Conservation (phyloP, 2,113 vertebrate species). For the Guaruba guarouba region DNA sequence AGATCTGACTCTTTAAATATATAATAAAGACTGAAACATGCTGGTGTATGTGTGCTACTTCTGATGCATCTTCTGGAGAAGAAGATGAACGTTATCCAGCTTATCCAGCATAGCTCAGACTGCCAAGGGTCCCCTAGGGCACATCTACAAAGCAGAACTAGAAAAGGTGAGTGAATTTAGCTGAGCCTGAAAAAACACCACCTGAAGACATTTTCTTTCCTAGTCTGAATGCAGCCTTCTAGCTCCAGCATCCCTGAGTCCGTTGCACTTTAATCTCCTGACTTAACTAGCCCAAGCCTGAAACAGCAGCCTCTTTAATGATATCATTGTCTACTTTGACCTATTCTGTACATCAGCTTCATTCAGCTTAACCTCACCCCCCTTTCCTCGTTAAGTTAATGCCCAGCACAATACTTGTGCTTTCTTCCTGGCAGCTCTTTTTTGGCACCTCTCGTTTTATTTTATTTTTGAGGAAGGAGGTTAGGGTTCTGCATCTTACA, state of each 20-base stretch:
- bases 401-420: neutral
- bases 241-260: neutral
- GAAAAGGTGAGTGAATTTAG: constrained; percentile 19
- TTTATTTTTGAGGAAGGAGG: constrained; percentile 21
- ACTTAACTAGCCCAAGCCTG: neutral
- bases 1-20: neutral
- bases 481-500: neutral
- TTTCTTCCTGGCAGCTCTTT: neutral
- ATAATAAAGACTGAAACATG: neutral
- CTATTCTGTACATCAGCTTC: neutral
- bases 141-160: neutral
- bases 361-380: neutral
- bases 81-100: neutral
- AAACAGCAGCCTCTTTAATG: neutral
- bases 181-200: neutral
- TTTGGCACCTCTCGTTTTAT: neutral
- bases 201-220: neutral
- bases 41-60: neutral
- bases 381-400: neutral
- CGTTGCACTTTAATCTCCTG: neutral
- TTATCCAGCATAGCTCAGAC: neutral
- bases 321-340: neutral
- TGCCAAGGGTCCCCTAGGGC: neutral
- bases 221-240: neutral
- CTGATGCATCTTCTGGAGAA: neutral